A percentile compares a stretch with the other conserved stretches of the same genome.
These are phyloP conservation scores for Hipparchia semele DNA, from an alignment of 2,888 invertebrate species.

Conservation along the genomic window DNA sequence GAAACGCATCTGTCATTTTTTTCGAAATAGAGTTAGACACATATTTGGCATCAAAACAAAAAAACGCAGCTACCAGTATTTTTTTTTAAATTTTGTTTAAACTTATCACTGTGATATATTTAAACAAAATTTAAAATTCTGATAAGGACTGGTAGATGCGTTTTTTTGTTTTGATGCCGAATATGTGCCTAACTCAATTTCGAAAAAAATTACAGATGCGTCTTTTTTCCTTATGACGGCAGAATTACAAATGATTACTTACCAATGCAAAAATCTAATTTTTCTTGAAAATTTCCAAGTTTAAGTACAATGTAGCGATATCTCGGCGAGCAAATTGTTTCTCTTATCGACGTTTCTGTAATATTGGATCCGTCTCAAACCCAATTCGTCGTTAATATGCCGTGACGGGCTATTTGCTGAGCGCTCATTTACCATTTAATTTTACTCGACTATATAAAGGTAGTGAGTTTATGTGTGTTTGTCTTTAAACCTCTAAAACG, in stretches of 20 bases:
- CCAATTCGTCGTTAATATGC: slow-evolving; percentile 80
- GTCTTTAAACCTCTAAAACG: neutral
- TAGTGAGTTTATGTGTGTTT: neutral
- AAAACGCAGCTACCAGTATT: too few species aligned
- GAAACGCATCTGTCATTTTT: too few species aligned
- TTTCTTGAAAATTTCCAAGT: neutral
- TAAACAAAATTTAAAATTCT: too few species aligned
- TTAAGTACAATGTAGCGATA: slow-evolving; percentile 19
- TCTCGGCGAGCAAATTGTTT: slow-evolving; percentile 47
- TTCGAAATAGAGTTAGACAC: too few species aligned
- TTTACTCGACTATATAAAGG: slow-evolving; percentile 49
- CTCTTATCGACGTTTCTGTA: slow-evolving; percentile 59
- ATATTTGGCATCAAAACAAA: too few species aligned
- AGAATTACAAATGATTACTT: neutral
- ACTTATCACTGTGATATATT: too few species aligned
- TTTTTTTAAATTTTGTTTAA: too few species aligned
- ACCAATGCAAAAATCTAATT: neutral
- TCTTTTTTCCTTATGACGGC: too few species aligned
- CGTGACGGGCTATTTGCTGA: slow-evolving; percentile 77
- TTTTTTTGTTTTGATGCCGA: too few species aligned
- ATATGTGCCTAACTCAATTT: too few species aligned
- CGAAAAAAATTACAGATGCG: too few species aligned
- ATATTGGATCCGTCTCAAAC: slow-evolving; percentile 74
- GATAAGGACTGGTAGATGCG: too few species aligned
- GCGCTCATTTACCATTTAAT: slow-evolving; percentile 80